Conservation (phyloP, 2,888 invertebrate species). For the Lottia gigantea region DNA sequence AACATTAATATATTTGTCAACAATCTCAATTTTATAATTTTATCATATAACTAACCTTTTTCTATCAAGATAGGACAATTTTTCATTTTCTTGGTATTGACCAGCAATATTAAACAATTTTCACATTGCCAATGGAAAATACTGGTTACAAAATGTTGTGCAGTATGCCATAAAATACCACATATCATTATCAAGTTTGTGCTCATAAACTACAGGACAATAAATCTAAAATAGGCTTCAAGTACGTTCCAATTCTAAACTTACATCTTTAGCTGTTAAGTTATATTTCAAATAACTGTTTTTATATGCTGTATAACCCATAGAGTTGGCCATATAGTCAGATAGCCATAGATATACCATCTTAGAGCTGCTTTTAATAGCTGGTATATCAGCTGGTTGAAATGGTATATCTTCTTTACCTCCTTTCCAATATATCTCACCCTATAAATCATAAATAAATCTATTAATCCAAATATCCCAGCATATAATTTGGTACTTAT, state of each 20-base stretch:
- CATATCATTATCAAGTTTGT: too few relatives aligned
- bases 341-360: constrained; percentile 51
- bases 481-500: too few relatives aligned
- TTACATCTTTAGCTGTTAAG: constrained; percentile 44
- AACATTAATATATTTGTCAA: not conserved
- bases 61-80: too few relatives aligned
- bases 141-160: not conserved
- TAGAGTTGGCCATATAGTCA: constrained; percentile 44
- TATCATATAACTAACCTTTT: too few relatives aligned
- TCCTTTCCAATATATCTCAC: constrained; percentile 45
- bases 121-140: too few relatives aligned
- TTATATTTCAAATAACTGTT: constrained; percentile 42
- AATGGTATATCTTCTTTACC: constrained; percentile 37
- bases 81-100: too few relatives aligned
- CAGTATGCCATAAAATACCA: too few relatives aligned
- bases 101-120: too few relatives aligned
- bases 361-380: constrained; percentile 22
- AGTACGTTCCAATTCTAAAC: constrained; percentile 14
- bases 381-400: constrained; percentile 33
- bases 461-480: not conserved
- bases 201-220: too few relatives aligned
- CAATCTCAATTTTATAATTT: too few relatives aligned
- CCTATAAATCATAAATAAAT: constrained; percentile 23
- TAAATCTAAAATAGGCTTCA: too few relatives aligned
- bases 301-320: constrained; percentile 39